These are phyloP conservation scores for Drosophila equinoxialis DNA, from an alignment of 1,140 invertebrate genomes.

Conservation along the genomic window DNA sequence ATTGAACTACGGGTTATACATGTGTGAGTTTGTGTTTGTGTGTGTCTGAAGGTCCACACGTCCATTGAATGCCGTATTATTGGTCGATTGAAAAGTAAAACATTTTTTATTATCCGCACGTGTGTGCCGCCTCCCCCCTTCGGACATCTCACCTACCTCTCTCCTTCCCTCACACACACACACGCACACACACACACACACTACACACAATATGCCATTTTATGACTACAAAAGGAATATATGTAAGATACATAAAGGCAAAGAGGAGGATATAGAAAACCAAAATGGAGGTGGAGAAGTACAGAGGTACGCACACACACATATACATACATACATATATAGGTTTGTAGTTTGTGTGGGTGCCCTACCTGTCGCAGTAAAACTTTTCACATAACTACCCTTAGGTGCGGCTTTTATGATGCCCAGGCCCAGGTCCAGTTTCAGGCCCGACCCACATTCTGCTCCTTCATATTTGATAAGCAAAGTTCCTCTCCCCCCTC, in stretches of 20 bases:
- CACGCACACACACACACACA: not conserved
- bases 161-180: conserved; percentile 7
- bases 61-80: conserved; percentile 79
- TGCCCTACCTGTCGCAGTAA: conserved; percentile 72
- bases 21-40: conserved; percentile 34
- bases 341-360: conserved; percentile 32
- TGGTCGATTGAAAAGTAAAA: conserved; percentile 81
- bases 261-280: conserved; percentile 8
- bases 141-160: conserved; percentile 5
- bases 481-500: conserved; percentile 48
- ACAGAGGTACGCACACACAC: no score
- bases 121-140: conserved; percentile 63
- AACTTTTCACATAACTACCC: conserved; percentile 76
- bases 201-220: conserved; percentile 55
- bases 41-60: conserved; percentile 64
- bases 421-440: conserved; percentile 20
- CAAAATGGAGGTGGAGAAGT: conserved; percentile 21
- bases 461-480: conserved; percentile 80
- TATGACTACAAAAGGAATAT: conserved; percentile 66
- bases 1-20: conserved; percentile 61
- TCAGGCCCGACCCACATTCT: conserved; percentile 59
- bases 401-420: conserved; percentile 74
- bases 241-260: conserved; percentile 41
- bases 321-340: no score
- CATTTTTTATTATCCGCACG: conserved; percentile 79